phyloP scores from a whole-genome alignment of 2,797 vertebrate genomes.

The Myiotriccus ornatus region DNA sequence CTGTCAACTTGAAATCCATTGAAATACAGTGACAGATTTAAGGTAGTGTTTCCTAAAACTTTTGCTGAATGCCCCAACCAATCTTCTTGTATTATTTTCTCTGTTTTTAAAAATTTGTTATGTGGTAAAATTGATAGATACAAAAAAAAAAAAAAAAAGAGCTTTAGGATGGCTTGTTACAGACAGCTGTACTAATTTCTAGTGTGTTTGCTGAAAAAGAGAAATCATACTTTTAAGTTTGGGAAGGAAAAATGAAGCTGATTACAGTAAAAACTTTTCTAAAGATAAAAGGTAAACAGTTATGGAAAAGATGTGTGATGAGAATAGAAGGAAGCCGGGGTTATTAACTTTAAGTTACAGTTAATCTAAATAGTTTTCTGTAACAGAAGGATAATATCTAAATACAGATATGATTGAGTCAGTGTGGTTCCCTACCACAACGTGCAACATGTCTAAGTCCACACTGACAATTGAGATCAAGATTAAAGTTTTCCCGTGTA shows the following conservation, averaged over 20 bases:
- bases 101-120: neutral
- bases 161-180: neutral
- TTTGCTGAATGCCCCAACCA: neutral
- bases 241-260: neutral
- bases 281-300: neutral
- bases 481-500: neutral
- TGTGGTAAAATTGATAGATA: neutral
- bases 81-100: neutral
- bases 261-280: neutral
- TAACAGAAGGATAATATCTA: slow-evolving; percentile 11
- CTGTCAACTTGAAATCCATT: neutral
- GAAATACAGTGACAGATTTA: neutral
- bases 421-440: neutral
- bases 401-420: slow-evolving; percentile 16
- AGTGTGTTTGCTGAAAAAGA: neutral
- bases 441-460: neutral
- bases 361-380: slow-evolving; percentile 2
- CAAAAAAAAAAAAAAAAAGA: neutral
- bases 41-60: neutral
- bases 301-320: neutral
- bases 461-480: neutral
- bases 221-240: neutral
- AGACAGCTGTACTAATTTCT: neutral
- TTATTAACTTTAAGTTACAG: neutral
- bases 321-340: neutral